Evolutionary conservation across 2,113 vertebrate species (phyloP).

Genomic region (Garra rufa): DNA sequence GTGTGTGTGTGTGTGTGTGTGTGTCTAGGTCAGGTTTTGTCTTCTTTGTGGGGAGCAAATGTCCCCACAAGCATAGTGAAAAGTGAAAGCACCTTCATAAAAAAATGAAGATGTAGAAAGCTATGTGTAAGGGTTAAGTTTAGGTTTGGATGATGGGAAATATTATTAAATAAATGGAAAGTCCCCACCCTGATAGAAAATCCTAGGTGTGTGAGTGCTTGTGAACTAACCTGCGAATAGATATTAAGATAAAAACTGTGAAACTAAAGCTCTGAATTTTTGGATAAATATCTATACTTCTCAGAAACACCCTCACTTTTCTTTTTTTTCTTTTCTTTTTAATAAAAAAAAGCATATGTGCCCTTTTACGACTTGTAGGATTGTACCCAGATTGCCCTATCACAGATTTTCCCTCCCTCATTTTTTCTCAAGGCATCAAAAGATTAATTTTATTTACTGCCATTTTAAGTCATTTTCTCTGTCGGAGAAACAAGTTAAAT

Average conservation of each 20-base stretch:
- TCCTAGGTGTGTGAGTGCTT: neutral
- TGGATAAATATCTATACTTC: conserved; percentile 8
- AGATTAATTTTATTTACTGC: neutral
- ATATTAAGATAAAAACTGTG: conserved; percentile 30
- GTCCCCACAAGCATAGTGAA: neutral
- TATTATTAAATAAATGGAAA: conserved; percentile 13
- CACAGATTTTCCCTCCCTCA: neutral
- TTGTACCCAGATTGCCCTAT: neutral
- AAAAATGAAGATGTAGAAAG: neutral
- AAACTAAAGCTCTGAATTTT: neutral
- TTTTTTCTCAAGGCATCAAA: neutral
- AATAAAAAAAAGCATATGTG: no score
- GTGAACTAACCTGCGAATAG: neutral
- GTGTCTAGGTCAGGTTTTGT: conserved; percentile 3
- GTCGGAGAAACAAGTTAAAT: neutral
- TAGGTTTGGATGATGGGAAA: neutral
- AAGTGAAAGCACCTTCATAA: neutral
- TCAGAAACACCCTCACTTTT: conserved; percentile 20
- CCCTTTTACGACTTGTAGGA: no score
- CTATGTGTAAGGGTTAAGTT: neutral
- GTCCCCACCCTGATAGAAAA: neutral
- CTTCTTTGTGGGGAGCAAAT: neutral
- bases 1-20: conserved; percentile 15
- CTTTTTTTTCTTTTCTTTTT: no score
- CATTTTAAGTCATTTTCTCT: neutral